Base-by-base conservation (phyloP, 1,140 invertebrate species). In the Papilio xuthus region DNA sequence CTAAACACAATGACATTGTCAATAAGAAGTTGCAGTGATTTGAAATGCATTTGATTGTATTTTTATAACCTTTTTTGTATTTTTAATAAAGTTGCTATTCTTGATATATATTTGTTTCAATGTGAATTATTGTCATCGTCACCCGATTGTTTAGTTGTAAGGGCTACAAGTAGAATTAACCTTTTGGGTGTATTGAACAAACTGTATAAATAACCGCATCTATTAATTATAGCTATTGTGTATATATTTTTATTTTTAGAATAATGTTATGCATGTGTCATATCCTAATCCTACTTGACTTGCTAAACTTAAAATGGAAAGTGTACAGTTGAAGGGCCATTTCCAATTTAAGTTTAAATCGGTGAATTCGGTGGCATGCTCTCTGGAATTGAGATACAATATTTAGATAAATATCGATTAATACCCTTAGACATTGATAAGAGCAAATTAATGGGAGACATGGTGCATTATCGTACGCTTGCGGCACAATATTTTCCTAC, bases 51-150 rank as follows among this genome's bases (percentile, higher is more conserved):
- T 93, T 93, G 91, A 93, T 93, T 93, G 91, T 93, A 93, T 92
- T 93, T 92, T 92, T 93, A 93, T 92, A 93, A 91, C 85, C 89
- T 88, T 91, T 67, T 93, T 93, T 93, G 90, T 93, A 92, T 93
- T 92, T 93, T 93, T 89, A 90, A 93, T 93, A 93, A 93, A 93
- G 90, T 92, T 93, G 89, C 91, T 93, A 93, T 93, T 92, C 90
- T 92, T 91, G 87, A 88, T 88, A 90, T 67, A 74, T 79, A 80
- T 69, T 90, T 85, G 89, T 92, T 91, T 93, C 78, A 88, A 88
- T 92, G 84, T 77, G 60, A 56, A 50, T 12, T 78, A 41, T 41
- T 42, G 26, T 76, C 60, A 13, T 42, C 37, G 37, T 56, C 37
- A 56, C 47, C 74, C 37, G 56, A 76, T 76, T 63, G n/a, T 47